Base-by-base conservation (phyloP, 2,888 invertebrate genomes). In the Caenorhabditis plicata region DNA sequence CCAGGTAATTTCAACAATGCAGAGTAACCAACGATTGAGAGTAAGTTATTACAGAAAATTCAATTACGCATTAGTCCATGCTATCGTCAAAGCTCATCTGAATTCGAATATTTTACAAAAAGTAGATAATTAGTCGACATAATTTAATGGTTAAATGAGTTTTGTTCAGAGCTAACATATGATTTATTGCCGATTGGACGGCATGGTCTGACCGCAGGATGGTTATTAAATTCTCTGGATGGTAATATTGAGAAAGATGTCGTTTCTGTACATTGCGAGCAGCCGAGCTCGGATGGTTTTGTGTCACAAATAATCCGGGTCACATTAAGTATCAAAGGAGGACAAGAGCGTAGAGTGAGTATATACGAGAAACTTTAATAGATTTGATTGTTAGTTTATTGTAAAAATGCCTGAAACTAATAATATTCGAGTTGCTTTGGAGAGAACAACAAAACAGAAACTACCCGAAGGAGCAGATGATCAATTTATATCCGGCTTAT, bases 361-460 rank as follows among this genome's bases (percentile, higher is more conserved):
- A 31, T 23, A 8, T 27, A 20, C 9, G 13, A 20, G 23, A 7
- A 15, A 15, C 23, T 23, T 7, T 3, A 17, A n/a, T 32, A 29
- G 29, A 7, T 31, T 11, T 17, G 26, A 8, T 27, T 63, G 57
- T 50, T 38, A 67, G 67, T 46, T 44, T 13, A 64, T 67, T 35
- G 63, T 67, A 2, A 67, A 67, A 45, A 63, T 64, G 60, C 67
- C 67, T 11, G 67, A 67, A 35, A 67, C 67, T 8, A 40, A 49
- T 4, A 55, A 63, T 23, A 67, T 67, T 32, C 56, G 46, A 40
- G 53, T 45, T 2, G 67, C 67, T 13, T 45, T 67, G 0, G 63
- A 63, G 23, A 47, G 33, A 17, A 67, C 67, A 1, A 57, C 60
- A 4, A 27, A 50, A 26, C 27, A 38, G 15, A 47, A 54, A 17